These are phyloP conservation scores for Odontamblyopus rebecca DNA, from an alignment of 2,797 vertebrate species.

Conservation along the genomic window DNA sequence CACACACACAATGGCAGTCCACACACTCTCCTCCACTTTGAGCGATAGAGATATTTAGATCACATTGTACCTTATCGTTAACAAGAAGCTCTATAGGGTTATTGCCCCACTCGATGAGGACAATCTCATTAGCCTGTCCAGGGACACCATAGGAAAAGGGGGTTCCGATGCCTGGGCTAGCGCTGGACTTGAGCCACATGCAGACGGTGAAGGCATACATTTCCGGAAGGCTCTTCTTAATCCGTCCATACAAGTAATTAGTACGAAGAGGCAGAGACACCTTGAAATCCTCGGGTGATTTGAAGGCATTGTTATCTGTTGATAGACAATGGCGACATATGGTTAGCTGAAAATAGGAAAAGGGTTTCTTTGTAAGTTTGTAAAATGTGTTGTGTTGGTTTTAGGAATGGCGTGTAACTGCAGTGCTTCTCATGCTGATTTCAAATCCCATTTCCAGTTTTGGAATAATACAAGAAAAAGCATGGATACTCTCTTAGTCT, in stretches of 20 bases:
- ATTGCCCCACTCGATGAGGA: slow-evolving; percentile 98
- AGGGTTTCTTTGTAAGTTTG: background rate
- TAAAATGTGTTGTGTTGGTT: background rate
- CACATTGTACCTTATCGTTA: slow-evolving; percentile 90
- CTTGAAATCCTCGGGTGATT: slow-evolving; percentile 95
- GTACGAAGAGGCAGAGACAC: slow-evolving; percentile 93
- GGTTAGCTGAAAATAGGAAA: slow-evolving; percentile 1
- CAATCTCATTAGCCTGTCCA: slow-evolving; percentile 96
- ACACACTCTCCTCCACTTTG: background rate
- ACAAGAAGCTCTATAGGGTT: slow-evolving; percentile 96
- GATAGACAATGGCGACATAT: slow-evolving; percentile 9
- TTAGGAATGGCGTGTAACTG: background rate
- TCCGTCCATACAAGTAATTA: slow-evolving; percentile 94
- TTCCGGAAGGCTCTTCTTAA: slow-evolving; percentile 95
- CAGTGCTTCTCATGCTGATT: background rate
- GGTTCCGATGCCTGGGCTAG: slow-evolving; percentile 93
- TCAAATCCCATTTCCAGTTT: background rate
- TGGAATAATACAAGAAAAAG: background rate
- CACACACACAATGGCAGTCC: background rate
- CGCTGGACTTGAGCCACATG: slow-evolving; percentile 95
- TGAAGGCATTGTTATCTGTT: slow-evolving; percentile 91
- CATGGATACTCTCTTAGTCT: background rate
- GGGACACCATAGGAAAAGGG: slow-evolving; percentile 96
- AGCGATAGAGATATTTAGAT: background rate
- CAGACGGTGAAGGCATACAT: slow-evolving; percentile 96